A percentile compares a stretch with the other conserved stretches of the same genome.
Evolutionary conservation across 2,113 vertebrate species (phyloP).

Genomic region (Mirounga angustirostris): DNA sequence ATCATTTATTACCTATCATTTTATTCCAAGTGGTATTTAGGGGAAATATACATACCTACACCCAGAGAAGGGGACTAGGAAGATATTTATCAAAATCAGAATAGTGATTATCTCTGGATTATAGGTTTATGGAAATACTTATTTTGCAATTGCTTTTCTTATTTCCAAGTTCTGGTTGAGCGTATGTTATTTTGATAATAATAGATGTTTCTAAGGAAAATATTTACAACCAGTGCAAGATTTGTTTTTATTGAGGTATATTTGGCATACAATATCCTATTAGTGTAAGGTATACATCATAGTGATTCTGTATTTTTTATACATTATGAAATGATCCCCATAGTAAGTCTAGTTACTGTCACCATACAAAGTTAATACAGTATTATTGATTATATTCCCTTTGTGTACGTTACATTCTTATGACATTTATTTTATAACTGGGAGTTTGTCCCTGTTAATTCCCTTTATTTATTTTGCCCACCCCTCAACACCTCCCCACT

Average conservation of each 20-base stretch:
- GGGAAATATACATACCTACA: background rate
- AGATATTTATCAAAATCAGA: background rate
- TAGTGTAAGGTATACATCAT: background rate
- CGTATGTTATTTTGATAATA: slow-evolving; percentile 25
- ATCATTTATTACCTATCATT: background rate
- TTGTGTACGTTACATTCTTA: background rate
- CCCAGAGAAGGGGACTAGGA: background rate
- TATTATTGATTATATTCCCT: background rate
- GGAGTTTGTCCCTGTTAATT: background rate
- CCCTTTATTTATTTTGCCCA: background rate
- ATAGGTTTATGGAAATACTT: background rate
- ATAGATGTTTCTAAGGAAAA: background rate
- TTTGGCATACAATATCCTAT: background rate
- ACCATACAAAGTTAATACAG: background rate
- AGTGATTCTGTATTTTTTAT: background rate
- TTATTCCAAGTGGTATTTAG: background rate
- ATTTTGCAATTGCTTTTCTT: slow-evolving; percentile 31
- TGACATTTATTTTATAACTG: background rate
- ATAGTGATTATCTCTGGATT: background rate
- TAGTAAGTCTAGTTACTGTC: background rate
- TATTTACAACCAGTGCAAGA: background rate
- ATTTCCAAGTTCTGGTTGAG: background rate
- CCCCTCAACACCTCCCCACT: background rate
- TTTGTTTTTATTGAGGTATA: background rate
- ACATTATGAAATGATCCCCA: background rate